phyloP scores from a whole-genome alignment of 30 jellyfish, hydroid and myxozoan genomes.

The Aurelia aurita region DNA sequence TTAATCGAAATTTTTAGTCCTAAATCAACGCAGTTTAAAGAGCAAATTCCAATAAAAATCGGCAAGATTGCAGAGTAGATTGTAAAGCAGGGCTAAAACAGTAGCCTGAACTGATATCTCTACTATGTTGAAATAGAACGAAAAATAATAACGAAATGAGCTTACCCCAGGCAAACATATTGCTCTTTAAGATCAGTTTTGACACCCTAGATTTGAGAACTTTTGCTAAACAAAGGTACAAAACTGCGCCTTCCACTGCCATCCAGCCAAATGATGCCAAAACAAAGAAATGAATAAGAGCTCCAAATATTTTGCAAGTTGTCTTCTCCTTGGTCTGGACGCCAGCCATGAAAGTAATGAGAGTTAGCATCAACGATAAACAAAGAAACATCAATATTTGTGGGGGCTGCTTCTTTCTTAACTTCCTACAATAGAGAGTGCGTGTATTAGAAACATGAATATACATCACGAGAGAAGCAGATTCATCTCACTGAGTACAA shows the following conservation, averaged over 20 bases:
- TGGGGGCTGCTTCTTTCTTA: constrained; percentile 27
- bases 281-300: constrained; percentile 35
- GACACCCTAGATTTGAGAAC: constrained; percentile 7
- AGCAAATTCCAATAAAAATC: too few species aligned
- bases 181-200: constrained; percentile 29
- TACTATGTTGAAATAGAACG: too few species aligned
- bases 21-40: too few species aligned
- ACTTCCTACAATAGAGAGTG: constrained; percentile 19
- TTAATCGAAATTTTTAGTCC: too few species aligned
- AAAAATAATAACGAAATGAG: too few species aligned
- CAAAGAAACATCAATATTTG: constrained; percentile 19
- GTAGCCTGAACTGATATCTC: too few species aligned
- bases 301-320: constrained; percentile 15
- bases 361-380: constrained; percentile 17
- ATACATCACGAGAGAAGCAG: too few species aligned
- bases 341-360: constrained; percentile 22
- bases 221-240: constrained; percentile 35
- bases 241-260: constrained; percentile 41
- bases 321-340: neutral
- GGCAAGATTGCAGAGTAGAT: too few species aligned
- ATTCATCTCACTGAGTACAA: too few species aligned
- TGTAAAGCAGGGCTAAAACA: too few species aligned
- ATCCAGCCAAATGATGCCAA: constrained; percentile 60
- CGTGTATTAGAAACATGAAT: too few species aligned
- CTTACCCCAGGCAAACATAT: constrained; percentile 66